Base-by-base conservation (phyloP, 2,888 invertebrate species). In the Melipona beecheii region DNA sequence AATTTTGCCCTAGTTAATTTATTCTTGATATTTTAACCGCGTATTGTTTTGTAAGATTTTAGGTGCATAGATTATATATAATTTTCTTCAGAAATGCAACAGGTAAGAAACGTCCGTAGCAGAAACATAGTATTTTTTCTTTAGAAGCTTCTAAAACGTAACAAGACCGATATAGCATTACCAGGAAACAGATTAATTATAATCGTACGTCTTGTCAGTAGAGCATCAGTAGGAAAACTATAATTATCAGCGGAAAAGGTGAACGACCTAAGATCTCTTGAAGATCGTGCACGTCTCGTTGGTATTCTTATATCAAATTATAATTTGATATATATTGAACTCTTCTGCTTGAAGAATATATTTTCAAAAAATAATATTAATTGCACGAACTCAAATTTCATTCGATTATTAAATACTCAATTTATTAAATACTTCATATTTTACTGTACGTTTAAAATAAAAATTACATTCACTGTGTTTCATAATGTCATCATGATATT, bases 181-280 rank as follows among this genome's bases (percentile, higher is more conserved):
- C 50, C 62, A 27, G 58, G 71, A 84, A 83, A 78, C 31, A 62
- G 72, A 83, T 83, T 75, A 78, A 78, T 75, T 83, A 69, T 83
- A 83, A 83, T 84, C 75, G 68, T 64, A 78, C 69, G 62, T 75
- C 64, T 36, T 84, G 84, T 83, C 75, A 78, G 83, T 69, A 31
- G 75, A 69, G 75, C 72, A 84, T 83, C 78, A 78, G 52, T 54
- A n/a, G 58, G 52, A 78, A 75, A 69, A 73, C 83, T 84, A 84
- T 84, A 83, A 84, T 83, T 84, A 84, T 73, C 83, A 24, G 21
- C 52, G 72, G 27, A 52, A 58, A 76, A 79, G 84, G 78, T 83
- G 83, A 84, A 84, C 65, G 83, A 75, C 78, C 83, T 43, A 62
- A 69, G 72, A 62, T 77, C 78, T 73, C 71, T 74, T 82, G 75